Evolutionary conservation across 37 sponge, comb jelly and placozoan genomes (phyloP), one percentile per base, ranked within the genome.

Genomic region (Crambe crambe): DNA sequence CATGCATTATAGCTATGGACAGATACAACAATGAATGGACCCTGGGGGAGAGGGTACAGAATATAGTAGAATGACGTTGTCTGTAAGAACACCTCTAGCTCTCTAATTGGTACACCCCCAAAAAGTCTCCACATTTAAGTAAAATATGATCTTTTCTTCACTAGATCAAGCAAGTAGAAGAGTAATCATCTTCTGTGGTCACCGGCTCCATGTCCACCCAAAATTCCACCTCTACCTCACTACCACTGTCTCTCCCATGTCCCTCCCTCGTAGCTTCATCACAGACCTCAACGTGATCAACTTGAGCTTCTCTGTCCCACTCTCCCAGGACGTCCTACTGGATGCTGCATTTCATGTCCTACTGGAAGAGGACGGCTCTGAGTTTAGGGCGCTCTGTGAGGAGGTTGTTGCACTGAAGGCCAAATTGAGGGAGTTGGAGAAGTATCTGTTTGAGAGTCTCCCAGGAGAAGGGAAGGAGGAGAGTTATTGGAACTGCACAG

Each of bases 161-260:
- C n/a, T n/a, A n/a, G n/a, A n/a, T n/a, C n/a, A n/a, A n/a, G n/a
- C n/a, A n/a, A 65, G 61, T 31, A 8, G 41, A 17, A 60, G 40
- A 39, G 62, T 77, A 18, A 32, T 87, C n/a, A 58, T 71, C 27
- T 87, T 87, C 38, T 83, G 88, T 92, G 88, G 88, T 4, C 83
- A 67, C 59, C 60, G 76, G 21, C 37, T 92, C 1, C 72, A 74
- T 37, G 81, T 83, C 27, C 77, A 84, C 59, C 60, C 83, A 17
- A 39, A 40, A 3, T 92, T 92, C 81, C 41, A 36, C 1, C 77
- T 92, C 58, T 83, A 39, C 59, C 67, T 92, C 21, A 73, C 81
- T 27, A 83, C 88, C 37, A 47, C 92, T 15, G 2, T 57, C 41
- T 68, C 79, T 6, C 82, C 74, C 30, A 0, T 40, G 9, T 25